phyloP scores from a whole-genome alignment of 1,140 invertebrate species.

The Fopius arisanus region DNA sequence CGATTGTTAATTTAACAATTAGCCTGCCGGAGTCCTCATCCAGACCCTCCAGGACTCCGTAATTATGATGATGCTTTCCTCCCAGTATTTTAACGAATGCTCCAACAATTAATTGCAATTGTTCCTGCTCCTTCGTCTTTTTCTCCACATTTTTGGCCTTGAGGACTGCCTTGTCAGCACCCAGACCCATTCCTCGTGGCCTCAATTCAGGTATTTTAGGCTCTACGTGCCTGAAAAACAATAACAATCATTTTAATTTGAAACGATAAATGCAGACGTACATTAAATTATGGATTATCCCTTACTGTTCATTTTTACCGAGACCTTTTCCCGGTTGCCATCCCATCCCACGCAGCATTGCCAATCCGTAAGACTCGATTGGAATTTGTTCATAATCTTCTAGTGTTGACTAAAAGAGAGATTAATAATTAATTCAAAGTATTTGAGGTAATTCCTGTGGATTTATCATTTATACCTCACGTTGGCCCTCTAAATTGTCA shows the following conservation, averaged over 20 bases:
- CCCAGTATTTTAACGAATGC: slow-evolving; percentile 76
- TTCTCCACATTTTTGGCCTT: slow-evolving; percentile 62
- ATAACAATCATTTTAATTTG: slow-evolving; percentile 26
- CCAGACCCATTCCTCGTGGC: slow-evolving; percentile 91
- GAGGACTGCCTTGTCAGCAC: slow-evolving; percentile 78
- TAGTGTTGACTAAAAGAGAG: slow-evolving; percentile 70
- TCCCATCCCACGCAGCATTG: slow-evolving; percentile 94
- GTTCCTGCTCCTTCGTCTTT: slow-evolving; percentile 68
- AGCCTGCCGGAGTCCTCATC: slow-evolving; percentile 85
- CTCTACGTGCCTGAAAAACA: slow-evolving; percentile 61
- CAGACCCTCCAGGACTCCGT: slow-evolving; percentile 85
- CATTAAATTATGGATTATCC: not conserved
- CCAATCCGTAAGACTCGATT: slow-evolving; percentile 86
- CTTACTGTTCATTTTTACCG: slow-evolving; percentile 70
- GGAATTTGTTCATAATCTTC: slow-evolving; percentile 93
- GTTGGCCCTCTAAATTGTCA: slow-evolving; percentile 66
- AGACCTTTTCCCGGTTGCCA: slow-evolving; percentile 82
- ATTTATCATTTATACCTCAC: slow-evolving; percentile 61
- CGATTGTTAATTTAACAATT: slow-evolving; percentile 80
- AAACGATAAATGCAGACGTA: too few species aligned
- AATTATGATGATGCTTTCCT: slow-evolving; percentile 78
- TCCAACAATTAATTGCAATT: slow-evolving; percentile 72
- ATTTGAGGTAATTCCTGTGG: too few species aligned
- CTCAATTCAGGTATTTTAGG: slow-evolving; percentile 71
- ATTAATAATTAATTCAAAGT: too few species aligned